phyloP scores from a whole-genome alignment of 1,140 invertebrate species.

The Bombus cullumanus region DNA sequence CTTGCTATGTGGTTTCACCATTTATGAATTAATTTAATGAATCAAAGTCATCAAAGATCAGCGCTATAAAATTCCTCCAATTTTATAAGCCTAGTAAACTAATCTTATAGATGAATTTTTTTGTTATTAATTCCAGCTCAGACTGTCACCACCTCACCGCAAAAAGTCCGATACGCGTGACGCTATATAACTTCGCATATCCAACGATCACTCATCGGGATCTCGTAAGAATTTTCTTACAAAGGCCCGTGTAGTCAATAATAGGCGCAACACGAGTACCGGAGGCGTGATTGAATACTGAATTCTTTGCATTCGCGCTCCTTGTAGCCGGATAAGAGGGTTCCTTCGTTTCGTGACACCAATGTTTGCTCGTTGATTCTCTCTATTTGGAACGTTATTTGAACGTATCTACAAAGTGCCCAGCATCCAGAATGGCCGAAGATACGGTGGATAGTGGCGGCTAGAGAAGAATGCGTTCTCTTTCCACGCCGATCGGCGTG shows the following conservation, averaged over 20 bases:
- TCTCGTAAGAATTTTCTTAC: slow-evolving; percentile 1
- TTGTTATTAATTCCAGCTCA: neutral
- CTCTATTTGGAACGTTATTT: neutral
- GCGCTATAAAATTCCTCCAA: neutral
- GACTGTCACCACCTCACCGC: neutral
- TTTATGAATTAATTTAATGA: neutral
- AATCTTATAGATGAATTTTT: too few species aligned
- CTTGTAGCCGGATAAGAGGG: neutral
- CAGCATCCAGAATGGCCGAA: neutral
- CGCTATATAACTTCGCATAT: neutral
- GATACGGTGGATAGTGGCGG: neutral
- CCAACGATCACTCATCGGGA: neutral
- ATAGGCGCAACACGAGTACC: neutral
- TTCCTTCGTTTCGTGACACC: neutral
- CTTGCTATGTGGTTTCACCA: too few species aligned
- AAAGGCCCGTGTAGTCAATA: neutral
- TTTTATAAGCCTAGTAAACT: neutral
- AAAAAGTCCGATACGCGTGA: neutral
- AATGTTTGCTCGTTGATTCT: neutral
- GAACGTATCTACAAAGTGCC: slow-evolving; percentile 7
- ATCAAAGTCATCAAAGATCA: neutral
- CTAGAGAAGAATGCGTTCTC: slow-evolving; percentile 30
- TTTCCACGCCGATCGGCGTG: neutral
- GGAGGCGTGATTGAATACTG: neutral
- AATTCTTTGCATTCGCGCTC: slow-evolving; percentile 8